Evolutionary conservation across 2,888 invertebrate species (phyloP).

Genomic region (Fragum whitleyi): DNA sequence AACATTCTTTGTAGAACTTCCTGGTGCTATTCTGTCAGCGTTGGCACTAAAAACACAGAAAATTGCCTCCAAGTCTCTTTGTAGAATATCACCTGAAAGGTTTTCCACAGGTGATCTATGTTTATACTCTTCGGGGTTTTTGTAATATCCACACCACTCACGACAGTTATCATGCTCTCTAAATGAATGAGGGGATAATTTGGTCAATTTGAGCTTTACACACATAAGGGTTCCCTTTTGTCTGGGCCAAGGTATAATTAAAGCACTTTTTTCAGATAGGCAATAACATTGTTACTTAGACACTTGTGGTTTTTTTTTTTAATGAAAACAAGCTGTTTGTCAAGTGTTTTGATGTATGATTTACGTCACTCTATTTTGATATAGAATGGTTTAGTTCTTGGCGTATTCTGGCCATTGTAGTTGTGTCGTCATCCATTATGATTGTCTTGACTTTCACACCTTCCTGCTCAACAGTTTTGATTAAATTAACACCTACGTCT

Average conservation of each 20-base stretch:
- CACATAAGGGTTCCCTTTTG: not conserved
- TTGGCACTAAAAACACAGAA: too few species aligned
- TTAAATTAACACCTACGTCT: slow-evolving; percentile 30
- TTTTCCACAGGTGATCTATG: slow-evolving; percentile 37
- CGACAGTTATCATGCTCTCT: slow-evolving; percentile 22
- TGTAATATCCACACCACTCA: slow-evolving; percentile 21
- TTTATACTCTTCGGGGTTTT: slow-evolving; percentile 27
- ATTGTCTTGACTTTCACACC: too few species aligned
- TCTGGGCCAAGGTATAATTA: slow-evolving; percentile 14
- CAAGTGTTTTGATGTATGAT: slow-evolving; percentile 46
- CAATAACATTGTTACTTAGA: not conserved
- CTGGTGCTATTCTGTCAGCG: slow-evolving; percentile 50
- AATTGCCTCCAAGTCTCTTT: too few species aligned
- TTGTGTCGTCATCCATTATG: slow-evolving; percentile 60
- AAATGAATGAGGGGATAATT: slow-evolving; percentile 40
- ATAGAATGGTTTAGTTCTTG: slow-evolving; percentile 27
- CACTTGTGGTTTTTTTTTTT: slow-evolving; percentile 28
- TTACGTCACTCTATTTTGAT: slow-evolving; percentile 47
- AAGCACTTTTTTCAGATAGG: slow-evolving; percentile 29
- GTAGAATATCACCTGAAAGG: slow-evolving; percentile 6
- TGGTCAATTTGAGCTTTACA: not conserved
- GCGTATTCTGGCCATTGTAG: slow-evolving; percentile 36
- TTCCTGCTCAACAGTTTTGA: slow-evolving; percentile 35
- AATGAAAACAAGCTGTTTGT: slow-evolving; percentile 31
- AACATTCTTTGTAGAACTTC: slow-evolving; percentile 50